Conservation (phyloP, 2,797 vertebrate genomes). For the Tenualosa thibaudeaui region DNA sequence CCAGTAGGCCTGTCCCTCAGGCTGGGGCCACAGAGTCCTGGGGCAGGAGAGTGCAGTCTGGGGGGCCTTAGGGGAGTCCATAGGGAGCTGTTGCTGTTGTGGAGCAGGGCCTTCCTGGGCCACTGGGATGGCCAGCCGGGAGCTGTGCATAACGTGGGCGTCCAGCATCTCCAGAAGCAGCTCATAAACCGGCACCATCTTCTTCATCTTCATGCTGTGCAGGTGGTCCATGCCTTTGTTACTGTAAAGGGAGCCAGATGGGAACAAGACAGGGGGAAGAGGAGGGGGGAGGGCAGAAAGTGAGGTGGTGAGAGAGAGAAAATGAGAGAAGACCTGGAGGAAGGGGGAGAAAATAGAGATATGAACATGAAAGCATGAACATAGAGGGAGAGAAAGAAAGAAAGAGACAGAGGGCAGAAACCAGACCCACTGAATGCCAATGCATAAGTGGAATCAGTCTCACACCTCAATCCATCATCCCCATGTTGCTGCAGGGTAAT, state of each 20-base stretch:
- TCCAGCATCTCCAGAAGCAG: conserved; percentile 97
- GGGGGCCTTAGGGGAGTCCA: conserved; percentile 31
- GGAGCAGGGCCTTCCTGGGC: conserved; percentile 38
- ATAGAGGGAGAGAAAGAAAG: no score
- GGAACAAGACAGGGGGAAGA: not conserved
- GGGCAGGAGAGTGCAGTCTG: conserved; percentile 4
- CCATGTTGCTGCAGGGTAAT: no score
- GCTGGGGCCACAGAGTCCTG: conserved; percentile 42
- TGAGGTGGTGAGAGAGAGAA: not conserved
- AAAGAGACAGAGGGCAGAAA: no score
- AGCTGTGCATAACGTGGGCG: conserved; percentile 86
- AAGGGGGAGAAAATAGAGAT: no score
- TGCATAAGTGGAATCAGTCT: not conserved
- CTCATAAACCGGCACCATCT: conserved; percentile 94
- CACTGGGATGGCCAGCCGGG: conserved; percentile 68
- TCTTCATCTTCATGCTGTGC: conserved; percentile 97
- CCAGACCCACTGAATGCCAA: not conserved
- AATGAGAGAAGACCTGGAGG: not conserved
- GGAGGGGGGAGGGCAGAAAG: not conserved
- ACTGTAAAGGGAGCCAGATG: conserved; percentile 63
- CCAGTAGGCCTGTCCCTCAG: conserved; percentile 56
- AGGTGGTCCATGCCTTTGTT: conserved; percentile 99
- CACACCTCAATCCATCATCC: not conserved
- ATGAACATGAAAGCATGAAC: no score
- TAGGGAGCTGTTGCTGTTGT: not conserved